A percentile compares a stretch with the other conserved stretches of the same genome.
phyloP scores from a whole-genome alignment of 2,888 invertebrate genomes.

The Pimpla rufipes region DNA sequence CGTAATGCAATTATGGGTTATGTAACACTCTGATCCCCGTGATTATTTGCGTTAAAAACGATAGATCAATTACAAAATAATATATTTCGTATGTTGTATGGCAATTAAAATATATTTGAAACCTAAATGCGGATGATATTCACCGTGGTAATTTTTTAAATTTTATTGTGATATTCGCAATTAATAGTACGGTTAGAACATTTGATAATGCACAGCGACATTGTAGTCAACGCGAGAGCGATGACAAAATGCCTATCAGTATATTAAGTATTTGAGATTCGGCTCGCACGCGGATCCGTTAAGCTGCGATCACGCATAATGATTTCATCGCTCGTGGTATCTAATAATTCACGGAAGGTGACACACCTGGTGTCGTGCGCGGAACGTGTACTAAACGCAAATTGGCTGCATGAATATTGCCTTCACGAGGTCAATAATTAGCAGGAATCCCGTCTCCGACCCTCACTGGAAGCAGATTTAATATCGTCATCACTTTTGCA shows the following conservation, averaged over 20 bases:
- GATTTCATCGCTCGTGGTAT: slow-evolving; percentile 34
- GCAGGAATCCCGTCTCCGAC: not conserved
- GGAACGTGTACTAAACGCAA: slow-evolving; percentile 20
- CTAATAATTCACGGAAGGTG: slow-evolving; percentile 30
- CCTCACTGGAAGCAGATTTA: slow-evolving; percentile 3
- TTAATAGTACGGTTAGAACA: not conserved
- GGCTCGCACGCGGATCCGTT: not conserved
- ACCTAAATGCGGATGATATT: too few species aligned
- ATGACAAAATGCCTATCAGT: not conserved
- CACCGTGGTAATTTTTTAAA: too few species aligned
- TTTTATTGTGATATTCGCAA: not conserved
- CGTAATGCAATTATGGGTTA: not conserved
- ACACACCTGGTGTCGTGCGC: slow-evolving; percentile 1
- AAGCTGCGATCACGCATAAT: slow-evolving; percentile 21
- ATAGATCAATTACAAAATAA: too few species aligned
- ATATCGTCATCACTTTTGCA: slow-evolving; percentile 7
- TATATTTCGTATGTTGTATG: too few species aligned
- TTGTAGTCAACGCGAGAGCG: not conserved
- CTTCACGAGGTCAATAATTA: slow-evolving; percentile 32
- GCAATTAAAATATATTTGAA: too few species aligned
- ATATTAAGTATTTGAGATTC: slow-evolving; percentile 14
- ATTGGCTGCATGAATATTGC: slow-evolving; percentile 29
- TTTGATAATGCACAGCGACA: not conserved
- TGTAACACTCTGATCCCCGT: not conserved
- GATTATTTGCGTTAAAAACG: too few species aligned